Evolutionary conservation across 2,797 vertebrate species (phyloP).

Genomic region (Propithecus deckenii): DNA sequence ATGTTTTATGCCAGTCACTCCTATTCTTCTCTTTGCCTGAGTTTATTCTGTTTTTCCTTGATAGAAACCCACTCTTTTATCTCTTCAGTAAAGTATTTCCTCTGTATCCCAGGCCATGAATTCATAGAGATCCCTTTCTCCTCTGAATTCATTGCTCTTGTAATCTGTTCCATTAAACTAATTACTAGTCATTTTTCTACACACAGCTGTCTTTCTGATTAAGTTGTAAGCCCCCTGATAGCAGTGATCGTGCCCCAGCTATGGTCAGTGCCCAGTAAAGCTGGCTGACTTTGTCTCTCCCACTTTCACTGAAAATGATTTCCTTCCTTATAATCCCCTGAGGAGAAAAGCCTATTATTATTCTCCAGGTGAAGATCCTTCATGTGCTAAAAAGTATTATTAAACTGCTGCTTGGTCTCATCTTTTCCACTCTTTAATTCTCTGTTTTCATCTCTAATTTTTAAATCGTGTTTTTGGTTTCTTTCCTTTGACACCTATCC

Average conservation of each 20-base stretch:
- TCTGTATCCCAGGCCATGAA: neutral
- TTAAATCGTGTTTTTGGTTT: neutral
- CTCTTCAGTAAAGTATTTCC: neutral
- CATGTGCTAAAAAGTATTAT: neutral
- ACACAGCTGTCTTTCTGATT: neutral
- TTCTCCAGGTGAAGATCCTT: neutral
- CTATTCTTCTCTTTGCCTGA: neutral
- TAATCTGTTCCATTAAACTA: constrained; percentile 24
- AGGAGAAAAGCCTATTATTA: neutral
- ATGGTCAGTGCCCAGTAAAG: neutral
- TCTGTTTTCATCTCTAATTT: neutral
- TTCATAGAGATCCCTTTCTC: neutral
- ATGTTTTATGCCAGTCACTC: neutral
- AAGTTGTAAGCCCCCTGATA: neutral
- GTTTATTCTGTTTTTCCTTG: neutral
- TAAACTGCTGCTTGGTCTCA: neutral
- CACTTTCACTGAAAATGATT: neutral
- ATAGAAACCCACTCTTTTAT: neutral
- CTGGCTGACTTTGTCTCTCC: neutral
- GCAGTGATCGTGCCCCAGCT: neutral
- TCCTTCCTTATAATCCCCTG: neutral
- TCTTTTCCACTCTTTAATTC: neutral
- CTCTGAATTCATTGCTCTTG: neutral
- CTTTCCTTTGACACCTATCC: neutral
- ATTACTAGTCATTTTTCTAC: neutral